These are phyloP conservation scores for Ancistrus triradiatus DNA, from an alignment of 2,113 vertebrate genomes.

Conservation along the genomic window DNA sequence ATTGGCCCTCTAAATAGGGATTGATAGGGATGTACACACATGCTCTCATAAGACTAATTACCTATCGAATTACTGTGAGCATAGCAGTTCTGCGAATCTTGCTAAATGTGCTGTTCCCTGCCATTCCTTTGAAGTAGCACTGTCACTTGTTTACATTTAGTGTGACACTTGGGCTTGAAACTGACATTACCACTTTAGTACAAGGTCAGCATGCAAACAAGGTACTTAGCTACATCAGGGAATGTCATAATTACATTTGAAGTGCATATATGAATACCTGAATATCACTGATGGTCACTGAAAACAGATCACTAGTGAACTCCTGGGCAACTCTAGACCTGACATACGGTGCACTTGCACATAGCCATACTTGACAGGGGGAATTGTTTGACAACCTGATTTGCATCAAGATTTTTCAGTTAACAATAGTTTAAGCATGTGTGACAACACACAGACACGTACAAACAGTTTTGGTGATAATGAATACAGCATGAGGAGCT, in stretches of 20 bases:
- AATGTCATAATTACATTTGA: conserved; percentile 64
- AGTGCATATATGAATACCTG: conserved; percentile 69
- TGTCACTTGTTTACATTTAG: conserved; percentile 55
- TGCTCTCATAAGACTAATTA: conserved; percentile 66
- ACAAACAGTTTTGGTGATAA: not conserved
- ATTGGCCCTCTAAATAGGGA: conserved; percentile 56
- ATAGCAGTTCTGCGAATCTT: conserved; percentile 50
- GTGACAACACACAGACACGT: conserved; percentile 29
- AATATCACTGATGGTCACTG: conserved; percentile 52
- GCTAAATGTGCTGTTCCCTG: conserved; percentile 54
- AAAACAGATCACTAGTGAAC: conserved; percentile 49
- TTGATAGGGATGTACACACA: conserved; percentile 62
- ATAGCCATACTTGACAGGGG: conserved; percentile 59
- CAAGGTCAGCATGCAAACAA: conserved; percentile 60
- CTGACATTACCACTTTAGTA: conserved; percentile 55
- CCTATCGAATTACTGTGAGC: conserved; percentile 59
- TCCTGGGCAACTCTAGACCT: conserved; percentile 62
- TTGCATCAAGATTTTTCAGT: conserved; percentile 55
- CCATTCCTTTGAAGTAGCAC: conserved; percentile 51
- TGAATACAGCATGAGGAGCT: not conserved
- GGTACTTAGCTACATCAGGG: conserved; percentile 64
- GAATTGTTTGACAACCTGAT: conserved; percentile 49
- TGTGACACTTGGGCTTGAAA: conserved; percentile 44
- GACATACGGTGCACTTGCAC: conserved; percentile 51
- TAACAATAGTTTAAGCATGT: conserved; percentile 50